phyloP scores from a whole-genome alignment of 2,113 vertebrate species.

The Sorex araneus region DNA sequence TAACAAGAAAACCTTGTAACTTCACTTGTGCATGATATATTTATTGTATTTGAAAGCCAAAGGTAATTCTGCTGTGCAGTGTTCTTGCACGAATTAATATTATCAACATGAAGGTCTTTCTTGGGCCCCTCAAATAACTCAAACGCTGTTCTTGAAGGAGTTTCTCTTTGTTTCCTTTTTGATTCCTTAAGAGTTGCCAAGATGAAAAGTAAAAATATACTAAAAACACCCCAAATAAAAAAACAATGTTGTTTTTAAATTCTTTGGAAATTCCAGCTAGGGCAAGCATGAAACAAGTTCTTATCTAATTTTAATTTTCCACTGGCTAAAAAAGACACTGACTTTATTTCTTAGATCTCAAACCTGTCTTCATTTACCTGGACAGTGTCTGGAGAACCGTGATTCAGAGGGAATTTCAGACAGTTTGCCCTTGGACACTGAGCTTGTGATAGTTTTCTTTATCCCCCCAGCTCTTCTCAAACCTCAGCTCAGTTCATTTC shows the following conservation, averaged over 20 bases:
- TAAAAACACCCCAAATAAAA: neutral
- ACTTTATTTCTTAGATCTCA: constrained; percentile 25
- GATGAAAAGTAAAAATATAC: neutral
- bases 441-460: constrained; percentile 29
- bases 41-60: neutral
- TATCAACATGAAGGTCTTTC: neutral
- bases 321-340: rapidly evolving
- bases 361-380: neutral
- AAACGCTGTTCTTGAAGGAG: neutral
- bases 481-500: neutral
- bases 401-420: constrained; percentile 45
- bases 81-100: neutral
- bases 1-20: constrained; percentile 13
- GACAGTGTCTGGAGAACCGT: neutral
- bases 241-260: neutral
- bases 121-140: neutral
- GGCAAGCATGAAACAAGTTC: neutral
- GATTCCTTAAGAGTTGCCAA: neutral
- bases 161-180: neutral
- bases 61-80: neutral
- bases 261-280: neutral
- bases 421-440: neutral
- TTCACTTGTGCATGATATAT: neutral
- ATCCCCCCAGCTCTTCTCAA: neutral
- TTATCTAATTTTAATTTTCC: neutral